Percentiles rank a stretch among this genome's conserved stretches.
Evolutionary conservation across 2,113 vertebrate species (phyloP).

Genomic region (Thalassarche chlororhynchos): DNA sequence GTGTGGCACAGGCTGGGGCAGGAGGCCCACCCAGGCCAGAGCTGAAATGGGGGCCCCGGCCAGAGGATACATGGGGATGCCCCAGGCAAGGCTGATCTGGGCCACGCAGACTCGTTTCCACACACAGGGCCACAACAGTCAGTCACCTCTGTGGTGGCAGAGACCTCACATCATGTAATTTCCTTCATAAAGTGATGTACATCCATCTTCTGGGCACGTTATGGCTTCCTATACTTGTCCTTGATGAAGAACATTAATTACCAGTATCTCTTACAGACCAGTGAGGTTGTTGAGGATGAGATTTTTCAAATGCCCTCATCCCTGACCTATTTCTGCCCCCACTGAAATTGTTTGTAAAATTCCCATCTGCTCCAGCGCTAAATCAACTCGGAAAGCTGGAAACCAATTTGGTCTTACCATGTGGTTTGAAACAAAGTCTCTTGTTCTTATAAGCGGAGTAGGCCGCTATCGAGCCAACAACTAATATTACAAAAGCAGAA

Average conservation of each 20-base stretch:
- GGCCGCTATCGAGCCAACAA: slow-evolving; percentile 51
- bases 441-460: slow-evolving; percentile 46
- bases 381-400: not conserved
- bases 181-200: not conserved
- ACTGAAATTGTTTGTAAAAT: not conserved
- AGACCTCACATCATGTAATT: not conserved
- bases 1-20: not conserved
- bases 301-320: not conserved
- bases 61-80: not conserved
- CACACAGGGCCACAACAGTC: not conserved
- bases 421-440: slow-evolving; percentile 44
- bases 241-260: not conserved
- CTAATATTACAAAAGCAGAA: slow-evolving; percentile 55
- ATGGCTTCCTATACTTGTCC: not conserved
- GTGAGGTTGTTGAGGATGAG: not conserved
- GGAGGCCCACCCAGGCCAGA: not conserved
- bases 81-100: not conserved
- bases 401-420: not conserved
- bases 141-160: not conserved
- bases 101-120: not conserved
- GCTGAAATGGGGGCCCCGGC: not conserved
- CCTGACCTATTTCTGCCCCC: not conserved
- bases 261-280: not conserved
- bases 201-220: not conserved
- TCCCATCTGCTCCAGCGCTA: not conserved